Base-by-base conservation (phyloP, 2,888 invertebrate genomes). In the Lamproptera curius region DNA sequence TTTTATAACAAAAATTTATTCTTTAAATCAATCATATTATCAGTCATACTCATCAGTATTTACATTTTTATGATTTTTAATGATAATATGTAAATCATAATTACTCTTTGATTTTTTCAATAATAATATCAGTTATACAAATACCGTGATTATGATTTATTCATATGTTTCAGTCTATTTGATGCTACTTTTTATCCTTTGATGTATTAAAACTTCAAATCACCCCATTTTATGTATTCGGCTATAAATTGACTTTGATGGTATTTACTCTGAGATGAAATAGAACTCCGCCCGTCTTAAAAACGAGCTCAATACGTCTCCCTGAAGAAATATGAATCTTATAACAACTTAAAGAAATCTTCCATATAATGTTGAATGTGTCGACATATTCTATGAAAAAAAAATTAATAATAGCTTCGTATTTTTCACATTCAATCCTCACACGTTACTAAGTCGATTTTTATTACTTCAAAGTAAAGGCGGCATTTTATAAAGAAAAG, bases 401-500 rank as follows among this genome's bases (percentile, higher is more conserved):
- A 59, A 61, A 53, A 38, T 31, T 36, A 48, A 49, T 42, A 49
- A 34, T 62, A 44, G 52, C 39, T 46, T 58, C 50, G 58, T 67
- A 67, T 73, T 77, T 75, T 73, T 72, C 48, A 53, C 59, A 67
- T 73, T 70, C 47, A 68, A 66, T 60, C 57, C 60, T 63, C 72
- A 73, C 68, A 76, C 69, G 73, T 78, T 73, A 69, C 67, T 79
- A 83, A 85, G 83, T 73, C 79, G 80, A 77, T 79, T 81, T 84
- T 85, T 86, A 85, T 85, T 82, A 75, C 82, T 70, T 78, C 73
- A 76, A 78, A 76, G 71, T 63, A 71, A 62, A 68, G 70, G 72
- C n/a, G 67, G 76, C 72, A 79, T 76, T 77, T 57, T 70, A 61
- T 75, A 73, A 73, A 71, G 63, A 57, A 58, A 63, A 62, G 69